phyloP scores from a whole-genome alignment of 2,797 vertebrate genomes.

The Crocidura indochinensis region DNA sequence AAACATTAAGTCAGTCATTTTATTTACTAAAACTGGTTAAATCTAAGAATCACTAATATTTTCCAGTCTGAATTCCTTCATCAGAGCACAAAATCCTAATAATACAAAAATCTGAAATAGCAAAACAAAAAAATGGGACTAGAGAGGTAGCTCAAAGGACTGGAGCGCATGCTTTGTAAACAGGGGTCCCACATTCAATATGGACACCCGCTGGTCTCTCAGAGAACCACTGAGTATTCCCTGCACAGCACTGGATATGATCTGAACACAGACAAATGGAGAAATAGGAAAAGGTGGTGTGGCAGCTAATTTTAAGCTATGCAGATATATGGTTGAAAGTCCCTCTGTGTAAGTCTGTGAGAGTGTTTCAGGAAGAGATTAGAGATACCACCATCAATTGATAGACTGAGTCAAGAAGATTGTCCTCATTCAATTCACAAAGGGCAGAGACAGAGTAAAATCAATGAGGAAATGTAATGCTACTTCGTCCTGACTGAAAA shows the following conservation, averaged over 20 bases:
- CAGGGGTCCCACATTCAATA: no score
- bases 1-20: constrained; percentile 23
- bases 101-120: background rate
- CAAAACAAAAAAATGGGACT: constrained; percentile 12
- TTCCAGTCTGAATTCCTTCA: background rate
- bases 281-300: background rate
- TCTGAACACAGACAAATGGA: background rate
- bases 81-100: constrained; percentile 30
- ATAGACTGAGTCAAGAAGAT: background rate
- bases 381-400: background rate
- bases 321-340: background rate
- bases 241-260: no score
- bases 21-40: constrained; percentile 4
- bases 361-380: background rate
- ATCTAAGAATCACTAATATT: constrained; percentile 12
- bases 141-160: no score
- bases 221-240: no score
- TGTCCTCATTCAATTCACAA: background rate
- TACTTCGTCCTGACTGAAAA: background rate
- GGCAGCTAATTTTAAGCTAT: background rate
- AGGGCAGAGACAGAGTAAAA: background rate
- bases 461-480: background rate
- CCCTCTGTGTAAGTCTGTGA: background rate
- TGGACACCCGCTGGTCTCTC: no score
- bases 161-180: no score